Conservation (phyloP, 2,888 invertebrate genomes). For the Papilio elwesi region DNA sequence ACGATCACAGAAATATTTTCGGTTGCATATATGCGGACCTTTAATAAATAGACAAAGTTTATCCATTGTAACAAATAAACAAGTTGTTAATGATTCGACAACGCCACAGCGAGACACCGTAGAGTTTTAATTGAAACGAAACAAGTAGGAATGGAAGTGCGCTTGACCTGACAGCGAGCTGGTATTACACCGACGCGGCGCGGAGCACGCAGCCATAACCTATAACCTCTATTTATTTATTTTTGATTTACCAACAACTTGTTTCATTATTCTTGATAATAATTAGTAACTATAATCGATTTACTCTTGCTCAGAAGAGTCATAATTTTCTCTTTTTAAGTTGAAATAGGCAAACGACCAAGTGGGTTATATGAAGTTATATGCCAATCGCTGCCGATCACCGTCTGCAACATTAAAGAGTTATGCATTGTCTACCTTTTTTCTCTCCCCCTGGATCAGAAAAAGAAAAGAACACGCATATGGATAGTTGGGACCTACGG, state of each 20-base stretch:
- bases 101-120: constrained; percentile 57
- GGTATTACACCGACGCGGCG: constrained; percentile 41
- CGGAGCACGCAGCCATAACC: constrained; percentile 21
- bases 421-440: too few relatives aligned
- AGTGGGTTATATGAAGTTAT: not conserved
- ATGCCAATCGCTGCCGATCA: too few relatives aligned
- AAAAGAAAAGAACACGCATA: too few relatives aligned
- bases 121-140: constrained; percentile 74
- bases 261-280: not conserved
- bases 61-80: constrained; percentile 68
- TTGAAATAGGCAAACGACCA: not conserved
- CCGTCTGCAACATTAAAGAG: too few relatives aligned
- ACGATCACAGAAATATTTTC: too few relatives aligned
- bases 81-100: constrained; percentile 76
- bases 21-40: too few relatives aligned
- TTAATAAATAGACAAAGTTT: constrained; percentile 59
- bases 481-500: too few relatives aligned
- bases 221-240: constrained; percentile 25
- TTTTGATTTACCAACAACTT: not conserved
- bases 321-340: too few relatives aligned
- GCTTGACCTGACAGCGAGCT: constrained; percentile 64
- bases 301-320: too few relatives aligned
- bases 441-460: too few relatives aligned
- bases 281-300: too few relatives aligned
- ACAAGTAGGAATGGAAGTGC: constrained; percentile 64